These are phyloP conservation scores for Calyptomena viridis DNA, from an alignment of 2,113 vertebrate genomes.

Conservation along the genomic window DNA sequence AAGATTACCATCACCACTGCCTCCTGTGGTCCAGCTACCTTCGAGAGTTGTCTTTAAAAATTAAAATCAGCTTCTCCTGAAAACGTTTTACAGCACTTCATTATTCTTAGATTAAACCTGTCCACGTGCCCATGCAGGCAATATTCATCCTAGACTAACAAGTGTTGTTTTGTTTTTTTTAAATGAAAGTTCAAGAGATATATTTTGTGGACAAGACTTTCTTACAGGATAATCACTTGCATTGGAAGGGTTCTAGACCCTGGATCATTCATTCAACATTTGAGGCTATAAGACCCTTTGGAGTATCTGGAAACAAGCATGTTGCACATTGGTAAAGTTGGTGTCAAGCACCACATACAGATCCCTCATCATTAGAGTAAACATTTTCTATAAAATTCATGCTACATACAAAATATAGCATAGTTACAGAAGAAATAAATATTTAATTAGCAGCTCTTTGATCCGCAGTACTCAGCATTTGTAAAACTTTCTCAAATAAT, in stretches of 20 bases:
- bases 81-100: neutral
- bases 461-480: neutral
- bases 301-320: neutral
- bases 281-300: neutral
- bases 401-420: neutral
- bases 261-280: neutral
- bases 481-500: neutral
- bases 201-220: neutral
- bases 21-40: neutral
- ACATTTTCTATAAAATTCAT: neutral
- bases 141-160: neutral
- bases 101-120: neutral
- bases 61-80: neutral
- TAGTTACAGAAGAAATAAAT: neutral
- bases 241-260: neutral
- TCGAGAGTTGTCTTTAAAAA: neutral
- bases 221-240: neutral
- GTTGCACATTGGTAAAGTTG: neutral
- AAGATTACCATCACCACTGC: neutral
- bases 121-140: neutral
- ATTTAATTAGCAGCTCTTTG: neutral
- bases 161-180: neutral
- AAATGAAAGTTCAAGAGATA: neutral
- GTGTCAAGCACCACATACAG: neutral
- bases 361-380: neutral